phyloP scores from a whole-genome alignment of 1,140 invertebrate genomes.

The Heliothis subflexa region DNA sequence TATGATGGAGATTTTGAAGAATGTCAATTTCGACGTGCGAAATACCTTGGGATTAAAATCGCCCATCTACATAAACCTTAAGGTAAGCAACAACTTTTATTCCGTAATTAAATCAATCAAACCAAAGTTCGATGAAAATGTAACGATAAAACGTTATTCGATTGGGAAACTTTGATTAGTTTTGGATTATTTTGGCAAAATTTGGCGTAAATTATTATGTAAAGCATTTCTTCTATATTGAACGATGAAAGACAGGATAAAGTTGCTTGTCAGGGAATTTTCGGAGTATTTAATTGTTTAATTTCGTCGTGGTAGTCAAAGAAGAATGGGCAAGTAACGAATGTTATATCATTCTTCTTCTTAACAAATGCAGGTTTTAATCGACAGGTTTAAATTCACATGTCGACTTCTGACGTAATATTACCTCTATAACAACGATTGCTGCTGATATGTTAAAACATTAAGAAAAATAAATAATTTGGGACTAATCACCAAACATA shows the following conservation, averaged over 20 bases:
- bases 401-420: no score
- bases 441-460: no score
- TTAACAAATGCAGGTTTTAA: no score
- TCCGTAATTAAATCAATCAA: conserved; percentile 39
- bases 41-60: not conserved
- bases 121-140: not conserved
- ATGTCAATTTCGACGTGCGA: not conserved
- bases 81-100: conserved; percentile 28
- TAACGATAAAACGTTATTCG: conserved; percentile 36
- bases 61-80: not conserved
- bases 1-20: no score
- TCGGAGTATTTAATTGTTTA: not conserved
- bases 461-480: no score
- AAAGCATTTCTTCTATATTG: not conserved
- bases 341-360: no score
- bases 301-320: not conserved
- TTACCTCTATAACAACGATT: no score
- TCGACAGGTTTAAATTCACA: no score
- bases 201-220: not conserved
- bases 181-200: not conserved
- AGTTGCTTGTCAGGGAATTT: not conserved
- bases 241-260: not conserved
- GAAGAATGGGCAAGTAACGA: no score
- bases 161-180: conserved; percentile 38
- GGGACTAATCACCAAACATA: no score